A percentile compares a stretch with the other conserved stretches of the same genome.
phyloP scores from a whole-genome alignment of 2,888 invertebrate species.

The Meta bourneti region DNA sequence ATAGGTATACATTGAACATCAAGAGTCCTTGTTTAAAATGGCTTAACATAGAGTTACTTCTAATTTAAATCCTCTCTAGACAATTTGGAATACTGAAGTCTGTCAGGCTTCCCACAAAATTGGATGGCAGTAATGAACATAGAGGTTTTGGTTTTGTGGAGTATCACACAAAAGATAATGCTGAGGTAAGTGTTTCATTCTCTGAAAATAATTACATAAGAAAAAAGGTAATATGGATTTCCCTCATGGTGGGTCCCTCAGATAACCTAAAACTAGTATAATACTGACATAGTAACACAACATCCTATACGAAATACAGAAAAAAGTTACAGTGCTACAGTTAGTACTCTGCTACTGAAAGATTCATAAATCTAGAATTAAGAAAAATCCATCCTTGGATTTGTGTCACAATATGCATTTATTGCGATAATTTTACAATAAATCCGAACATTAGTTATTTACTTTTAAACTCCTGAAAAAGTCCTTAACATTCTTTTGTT shows the following conservation, averaged over 20 bases:
- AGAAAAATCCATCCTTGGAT: no score
- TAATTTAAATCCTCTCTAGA: slow-evolving; percentile 83
- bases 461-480: no score
- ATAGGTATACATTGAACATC: no score
- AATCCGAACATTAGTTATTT: no score
- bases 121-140: slow-evolving; percentile 89
- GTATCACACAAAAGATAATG: slow-evolving; percentile 91
- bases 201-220: not conserved
- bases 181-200: slow-evolving; percentile 86
- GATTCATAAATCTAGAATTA: no score
- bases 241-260: not conserved
- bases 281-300: no score
- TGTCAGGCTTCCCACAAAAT: slow-evolving; percentile 93
- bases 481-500: no score
- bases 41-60: not conserved
- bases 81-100: slow-evolving; percentile 96
- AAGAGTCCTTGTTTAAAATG: not conserved
- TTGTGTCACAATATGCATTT: no score
- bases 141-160: slow-evolving; percentile 99
- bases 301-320: no score
- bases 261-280: not conserved
- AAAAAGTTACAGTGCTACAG: no score
- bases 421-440: no score
- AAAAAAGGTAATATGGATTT: not conserved
- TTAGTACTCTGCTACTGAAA: no score